phyloP scores from a whole-genome alignment of 2,797 vertebrate species.

The Lates japonicus region DNA sequence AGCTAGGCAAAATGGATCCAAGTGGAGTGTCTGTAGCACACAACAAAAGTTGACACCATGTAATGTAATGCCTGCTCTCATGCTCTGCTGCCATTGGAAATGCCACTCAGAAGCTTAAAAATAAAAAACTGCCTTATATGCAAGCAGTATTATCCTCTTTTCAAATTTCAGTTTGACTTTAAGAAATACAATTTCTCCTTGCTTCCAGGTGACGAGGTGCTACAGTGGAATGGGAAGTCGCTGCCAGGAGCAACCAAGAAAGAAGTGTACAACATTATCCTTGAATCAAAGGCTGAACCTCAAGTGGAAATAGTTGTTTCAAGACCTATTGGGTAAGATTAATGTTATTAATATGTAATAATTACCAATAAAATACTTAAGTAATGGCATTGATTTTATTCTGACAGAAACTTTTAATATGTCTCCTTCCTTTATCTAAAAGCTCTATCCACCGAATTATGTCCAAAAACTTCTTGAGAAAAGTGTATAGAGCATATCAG shows the following conservation, averaged over 20 bases:
- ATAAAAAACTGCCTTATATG: not conserved
- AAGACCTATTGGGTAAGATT: conserved; percentile 96
- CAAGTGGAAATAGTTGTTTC: conserved; percentile 99
- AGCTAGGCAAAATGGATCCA: not conserved
- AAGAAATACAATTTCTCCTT: conserved; percentile 61
- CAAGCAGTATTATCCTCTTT: not conserved
- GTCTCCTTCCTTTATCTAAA: conserved; percentile 82
- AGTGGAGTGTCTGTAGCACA: not conserved
- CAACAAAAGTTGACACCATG: not conserved
- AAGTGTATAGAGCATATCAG: conserved; percentile 92
- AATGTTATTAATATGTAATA: not conserved
- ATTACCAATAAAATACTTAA: conserved; percentile 8
- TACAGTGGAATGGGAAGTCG: conserved; percentile 98
- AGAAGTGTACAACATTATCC: conserved; percentile 99
- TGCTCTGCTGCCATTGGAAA: not conserved
- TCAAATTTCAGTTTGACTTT: not conserved
- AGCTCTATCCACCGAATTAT: conserved; percentile 89
- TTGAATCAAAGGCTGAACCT: conserved; percentile 98
- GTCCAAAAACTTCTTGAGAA: conserved; percentile 93
- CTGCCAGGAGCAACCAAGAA: conserved; percentile 99
- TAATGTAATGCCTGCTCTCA: not conserved
- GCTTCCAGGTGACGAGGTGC: conserved; percentile 95
- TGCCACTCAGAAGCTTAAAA: no score
- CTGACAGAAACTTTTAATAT: conserved; percentile 70
- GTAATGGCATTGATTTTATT: conserved; percentile 20